phyloP scores from a whole-genome alignment of 2,888 invertebrate species.

The Platynereis dumerilii region DNA sequence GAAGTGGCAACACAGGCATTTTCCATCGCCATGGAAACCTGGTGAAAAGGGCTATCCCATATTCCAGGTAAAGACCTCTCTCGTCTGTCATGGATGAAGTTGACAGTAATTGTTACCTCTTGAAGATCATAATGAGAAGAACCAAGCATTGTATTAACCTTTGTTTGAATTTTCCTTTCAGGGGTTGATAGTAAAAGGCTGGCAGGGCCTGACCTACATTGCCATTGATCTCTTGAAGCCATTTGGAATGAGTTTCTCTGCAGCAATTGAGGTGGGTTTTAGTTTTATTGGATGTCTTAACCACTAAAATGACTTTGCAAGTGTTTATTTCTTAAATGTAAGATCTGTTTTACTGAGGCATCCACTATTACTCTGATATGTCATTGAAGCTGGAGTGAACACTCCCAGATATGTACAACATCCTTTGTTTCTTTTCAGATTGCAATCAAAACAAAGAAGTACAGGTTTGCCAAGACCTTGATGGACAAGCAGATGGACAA shows the following conservation, averaged over 20 bases:
- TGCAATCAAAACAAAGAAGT: conserved; percentile 62
- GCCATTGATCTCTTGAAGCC: conserved; percentile 61
- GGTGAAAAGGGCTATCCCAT: conserved; percentile 32
- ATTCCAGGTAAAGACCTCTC: conserved; percentile 21
- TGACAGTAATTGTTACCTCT: too few species aligned
- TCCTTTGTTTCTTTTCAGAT: too few species aligned
- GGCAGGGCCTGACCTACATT: conserved; percentile 65
- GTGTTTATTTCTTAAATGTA: neutral
- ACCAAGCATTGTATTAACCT: too few species aligned
- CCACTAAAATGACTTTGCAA: neutral
- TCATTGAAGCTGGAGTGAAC: too few species aligned
- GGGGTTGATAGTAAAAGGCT: conserved; percentile 62
- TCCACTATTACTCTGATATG: too few species aligned
- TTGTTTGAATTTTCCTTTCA: too few species aligned
- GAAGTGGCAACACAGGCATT: conserved; percentile 49
- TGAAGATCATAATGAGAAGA: too few species aligned
- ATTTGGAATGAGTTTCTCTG: conserved; percentile 56
- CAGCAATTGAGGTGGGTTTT: conserved; percentile 59
- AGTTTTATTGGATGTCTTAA: too few species aligned
- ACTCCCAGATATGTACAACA: too few species aligned
- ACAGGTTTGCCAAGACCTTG: conserved; percentile 62
- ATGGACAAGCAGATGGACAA: conserved; percentile 54
- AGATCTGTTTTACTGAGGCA: neutral
- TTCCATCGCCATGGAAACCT: conserved; percentile 35
- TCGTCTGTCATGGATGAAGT: too few species aligned